A percentile compares a stretch with the other conserved stretches of the same genome.
Conservation (phyloP, 2,888 invertebrate genomes). For the Drosophila formosana region DNA sequence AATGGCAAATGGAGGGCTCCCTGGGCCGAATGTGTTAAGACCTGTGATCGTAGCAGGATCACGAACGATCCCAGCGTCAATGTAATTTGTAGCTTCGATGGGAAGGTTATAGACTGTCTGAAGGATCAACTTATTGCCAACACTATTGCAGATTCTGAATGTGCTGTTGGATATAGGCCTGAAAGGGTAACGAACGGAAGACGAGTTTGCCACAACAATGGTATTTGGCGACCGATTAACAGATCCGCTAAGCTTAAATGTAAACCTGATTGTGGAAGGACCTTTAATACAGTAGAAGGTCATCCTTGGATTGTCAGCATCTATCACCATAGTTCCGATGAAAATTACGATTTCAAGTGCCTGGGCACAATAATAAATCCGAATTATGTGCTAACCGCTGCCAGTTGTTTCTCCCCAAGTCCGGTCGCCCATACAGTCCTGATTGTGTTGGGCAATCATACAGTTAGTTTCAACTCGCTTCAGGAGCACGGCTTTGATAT, state of each 20-base stretch:
- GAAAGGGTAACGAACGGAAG: rapidly evolving
- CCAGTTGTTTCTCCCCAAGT: constrained; percentile 13
- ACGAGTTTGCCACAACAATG: constrained; percentile 46
- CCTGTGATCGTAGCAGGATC: constrained; percentile 15
- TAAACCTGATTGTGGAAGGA: constrained; percentile 71
- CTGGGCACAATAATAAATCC: constrained; percentile 41
- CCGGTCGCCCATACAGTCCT: neutral
- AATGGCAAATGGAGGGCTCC: constrained; percentile 36
- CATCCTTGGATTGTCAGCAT: constrained; percentile 78
- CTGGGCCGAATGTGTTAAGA: constrained; percentile 22
- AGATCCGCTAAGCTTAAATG: constrained; percentile 47
- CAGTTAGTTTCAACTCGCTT: constrained; percentile 9
- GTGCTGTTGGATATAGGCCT: constrained; percentile 35
- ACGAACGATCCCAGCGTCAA: constrained; percentile 2
- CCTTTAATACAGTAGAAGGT: constrained; percentile 25
- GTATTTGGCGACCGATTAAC: constrained; percentile 60
- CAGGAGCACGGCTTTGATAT: constrained; percentile 20
- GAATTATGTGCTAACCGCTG: constrained; percentile 17
- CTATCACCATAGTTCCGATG: neutral
- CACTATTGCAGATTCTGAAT: neutral
- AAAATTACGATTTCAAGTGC: constrained; percentile 24
- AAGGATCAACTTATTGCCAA: neutral
- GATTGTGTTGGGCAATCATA: constrained; percentile 36
- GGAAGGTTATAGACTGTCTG: constrained; percentile 14
- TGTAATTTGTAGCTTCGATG: constrained; percentile 5